These are phyloP conservation scores for Danio aesculapii DNA, from an alignment of 2,797 vertebrate genomes.

Conservation along the genomic window DNA sequence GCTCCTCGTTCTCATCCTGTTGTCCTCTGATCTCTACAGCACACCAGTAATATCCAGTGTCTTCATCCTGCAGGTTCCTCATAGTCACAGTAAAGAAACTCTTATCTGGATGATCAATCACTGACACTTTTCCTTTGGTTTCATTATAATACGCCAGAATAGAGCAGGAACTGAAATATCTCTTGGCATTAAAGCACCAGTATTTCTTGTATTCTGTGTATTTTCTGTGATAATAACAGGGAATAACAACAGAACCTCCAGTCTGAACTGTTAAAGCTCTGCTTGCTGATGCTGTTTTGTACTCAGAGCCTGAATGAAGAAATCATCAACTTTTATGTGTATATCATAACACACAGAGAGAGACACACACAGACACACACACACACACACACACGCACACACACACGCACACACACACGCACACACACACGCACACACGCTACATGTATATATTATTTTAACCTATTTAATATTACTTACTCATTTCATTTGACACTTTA, in stretches of 20 bases:
- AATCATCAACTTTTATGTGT: background rate
- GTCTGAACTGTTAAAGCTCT: slow-evolving; percentile 26
- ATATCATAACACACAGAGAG: too few species aligned
- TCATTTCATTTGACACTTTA: too few species aligned
- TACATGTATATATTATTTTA: too few species aligned
- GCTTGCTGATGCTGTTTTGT: slow-evolving; percentile 53
- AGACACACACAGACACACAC: too few species aligned
- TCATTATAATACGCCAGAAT: slow-evolving; percentile 49
- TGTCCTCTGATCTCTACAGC: background rate
- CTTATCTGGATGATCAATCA: slow-evolving; percentile 41
- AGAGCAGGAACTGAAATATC: slow-evolving; percentile 35
- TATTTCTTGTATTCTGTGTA: slow-evolving; percentile 49
- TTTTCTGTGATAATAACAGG: slow-evolving; percentile 39
- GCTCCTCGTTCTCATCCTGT: fast-evolving
- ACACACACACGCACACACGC: too few species aligned
- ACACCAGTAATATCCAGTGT: slow-evolving; percentile 34
- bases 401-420: too few species aligned
- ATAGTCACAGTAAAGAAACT: slow-evolving; percentile 29
- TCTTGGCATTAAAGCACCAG: background rate
- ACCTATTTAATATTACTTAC: too few species aligned
- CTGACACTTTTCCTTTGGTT: slow-evolving; percentile 18
- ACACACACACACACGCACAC: too few species aligned
- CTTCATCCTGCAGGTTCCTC: slow-evolving; percentile 43
- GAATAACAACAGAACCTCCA: slow-evolving; percentile 54
- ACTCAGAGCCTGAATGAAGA: background rate